A percentile compares a stretch with the other conserved stretches of the same genome.
phyloP scores from a whole-genome alignment of 1,140 invertebrate genomes.

The Drosophila repletoides region DNA sequence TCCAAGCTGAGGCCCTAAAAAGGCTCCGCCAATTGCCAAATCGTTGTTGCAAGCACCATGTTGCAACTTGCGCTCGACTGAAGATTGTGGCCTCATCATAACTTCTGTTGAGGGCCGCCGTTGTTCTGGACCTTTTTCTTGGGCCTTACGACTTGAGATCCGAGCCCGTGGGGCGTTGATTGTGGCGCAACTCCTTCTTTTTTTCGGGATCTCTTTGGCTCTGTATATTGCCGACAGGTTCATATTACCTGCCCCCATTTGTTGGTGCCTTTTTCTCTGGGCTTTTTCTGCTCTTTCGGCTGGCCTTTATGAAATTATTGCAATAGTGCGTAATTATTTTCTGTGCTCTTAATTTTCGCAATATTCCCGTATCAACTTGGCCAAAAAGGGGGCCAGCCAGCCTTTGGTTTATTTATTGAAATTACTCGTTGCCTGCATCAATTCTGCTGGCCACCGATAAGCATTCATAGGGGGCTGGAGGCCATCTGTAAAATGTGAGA shows the following conservation, averaged over 20 bases:
- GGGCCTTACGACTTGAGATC: conserved; percentile 29
- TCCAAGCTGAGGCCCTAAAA: conserved; percentile 70
- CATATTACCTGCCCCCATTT: conserved; percentile 53
- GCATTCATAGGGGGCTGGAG: too few species aligned
- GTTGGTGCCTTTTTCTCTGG: conserved; percentile 25
- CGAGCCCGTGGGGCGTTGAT: conserved; percentile 77
- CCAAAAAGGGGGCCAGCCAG: conserved; percentile 20
- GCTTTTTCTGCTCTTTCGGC: conserved; percentile 28
- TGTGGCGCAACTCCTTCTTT: conserved; percentile 76
- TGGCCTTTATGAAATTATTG: conserved; percentile 74
- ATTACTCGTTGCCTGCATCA: conserved; percentile 41
- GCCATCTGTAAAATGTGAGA: not conserved
- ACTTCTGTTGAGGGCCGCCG: conserved; percentile 73
- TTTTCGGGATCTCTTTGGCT: conserved; percentile 19
- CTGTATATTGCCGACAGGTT: conserved; percentile 71
- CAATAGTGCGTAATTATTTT: conserved; percentile 82
- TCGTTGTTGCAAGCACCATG: conserved; percentile 27
- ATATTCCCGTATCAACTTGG: too few species aligned
- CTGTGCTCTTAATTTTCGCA: conserved; percentile 75
- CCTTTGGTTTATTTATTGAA: conserved; percentile 55
- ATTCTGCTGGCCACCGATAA: not conserved
- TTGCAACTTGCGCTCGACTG: conserved; percentile 17
- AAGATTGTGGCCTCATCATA: conserved; percentile 58
- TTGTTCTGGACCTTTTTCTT: conserved; percentile 13
- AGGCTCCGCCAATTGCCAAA: conserved; percentile 73